These are phyloP conservation scores for Lycocorax pyrrhopterus DNA, from an alignment of 2,113 vertebrate genomes.

Conservation along the genomic window DNA sequence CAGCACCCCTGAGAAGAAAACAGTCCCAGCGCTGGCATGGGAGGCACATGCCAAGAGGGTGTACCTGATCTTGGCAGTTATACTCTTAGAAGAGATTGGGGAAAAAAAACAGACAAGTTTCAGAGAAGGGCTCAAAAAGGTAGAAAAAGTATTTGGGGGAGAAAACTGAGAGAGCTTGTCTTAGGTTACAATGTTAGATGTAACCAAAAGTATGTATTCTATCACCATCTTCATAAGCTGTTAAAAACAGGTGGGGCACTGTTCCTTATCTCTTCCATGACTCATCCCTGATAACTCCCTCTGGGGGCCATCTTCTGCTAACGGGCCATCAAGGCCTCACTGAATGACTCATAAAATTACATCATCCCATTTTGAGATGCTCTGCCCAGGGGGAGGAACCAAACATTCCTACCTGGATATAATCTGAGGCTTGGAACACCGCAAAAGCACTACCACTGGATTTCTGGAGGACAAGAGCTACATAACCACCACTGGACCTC, in stretches of 20 bases:
- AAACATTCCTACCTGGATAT: not conserved
- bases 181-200: not conserved
- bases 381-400: not conserved
- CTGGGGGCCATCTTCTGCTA: not conserved
- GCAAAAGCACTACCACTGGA: no score
- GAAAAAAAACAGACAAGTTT: no score
- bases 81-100: no score
- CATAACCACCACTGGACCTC: not conserved
- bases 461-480: not conserved
- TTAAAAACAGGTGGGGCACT: not conserved
- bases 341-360: not conserved
- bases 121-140: no score
- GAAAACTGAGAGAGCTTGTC: not conserved
- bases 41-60: no score
- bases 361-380: no score
- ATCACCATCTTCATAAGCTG: not conserved
- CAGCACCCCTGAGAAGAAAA: no score
- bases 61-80: no score
- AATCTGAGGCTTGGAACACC: not conserved
- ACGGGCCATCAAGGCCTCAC: not conserved
- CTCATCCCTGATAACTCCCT: not conserved
- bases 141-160: no score
- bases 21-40: no score
- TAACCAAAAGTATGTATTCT: not conserved
- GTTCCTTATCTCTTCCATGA: no score